Base-by-base conservation (phyloP, 92 coral and sea anemone genomes). In the Phenganax subtilis region DNA sequence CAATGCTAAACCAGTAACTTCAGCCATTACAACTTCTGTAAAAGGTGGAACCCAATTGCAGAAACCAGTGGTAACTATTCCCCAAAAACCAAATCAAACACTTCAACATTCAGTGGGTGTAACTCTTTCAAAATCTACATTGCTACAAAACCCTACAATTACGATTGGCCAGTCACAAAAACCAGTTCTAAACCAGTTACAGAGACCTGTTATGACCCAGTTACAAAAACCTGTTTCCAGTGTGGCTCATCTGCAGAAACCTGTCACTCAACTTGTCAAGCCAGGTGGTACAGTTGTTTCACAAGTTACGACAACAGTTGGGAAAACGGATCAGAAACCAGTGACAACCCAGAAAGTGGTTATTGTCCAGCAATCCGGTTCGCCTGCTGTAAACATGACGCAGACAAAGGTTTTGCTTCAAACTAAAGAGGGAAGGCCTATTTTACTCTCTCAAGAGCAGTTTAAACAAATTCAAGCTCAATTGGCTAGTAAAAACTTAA, bases 401-500 rank as follows among this genome's bases (percentile, higher is more conserved):
- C 82, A 78, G 72, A 71, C 82, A 0, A 61, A 67, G 67, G 82
- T 78, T 51, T 64, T 78, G 58, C 75, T 83, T 9, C 92, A 92
- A 69, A 84, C 97, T 57, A 93, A 92, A 47, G 97, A 94, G 74
- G 90, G 97, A 27, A 89, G 92, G 75, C 98, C 92, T 82, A 94
- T 94, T 29, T 87, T 97, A 12, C 89, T 88, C 0, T 93, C 92
- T 72, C 98, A 94, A 70, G 90, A 92, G 2, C 98, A 94, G 84
- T 83, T 94, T 47, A 90, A 87, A 59, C 92, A 92, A 65, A 82
- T 94, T 64, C 98, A 94, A 54, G 77, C 82, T 7, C 97, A 91
- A 15, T 47, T 90, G 80, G 63, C 91, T 68, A 76, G 84, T 83
- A 57, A 84, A 61, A 60, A 56, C 75, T 73, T 37, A 29, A 70